A percentile compares a stretch with the other conserved stretches of the same genome.
phyloP scores from a whole-genome alignment of 2,888 invertebrate species.

The Augiades crinisus region DNA sequence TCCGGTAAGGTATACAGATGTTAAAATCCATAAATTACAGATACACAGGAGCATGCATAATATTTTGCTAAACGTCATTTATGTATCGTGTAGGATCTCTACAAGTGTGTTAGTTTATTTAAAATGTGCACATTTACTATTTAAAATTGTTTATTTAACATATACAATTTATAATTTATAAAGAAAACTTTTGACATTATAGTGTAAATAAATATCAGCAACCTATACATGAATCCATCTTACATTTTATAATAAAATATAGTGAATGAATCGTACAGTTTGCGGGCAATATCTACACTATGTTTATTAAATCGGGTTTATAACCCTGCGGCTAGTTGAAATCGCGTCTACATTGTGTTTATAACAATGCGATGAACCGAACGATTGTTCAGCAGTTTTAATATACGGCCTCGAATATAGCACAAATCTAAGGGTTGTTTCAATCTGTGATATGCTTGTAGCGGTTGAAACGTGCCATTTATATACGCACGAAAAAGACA shows the following conservation, averaged over 20 bases:
- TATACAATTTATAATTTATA: neutral
- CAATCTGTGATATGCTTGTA: neutral
- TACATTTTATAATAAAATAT: conserved; percentile 16
- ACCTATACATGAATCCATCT: conserved; percentile 10
- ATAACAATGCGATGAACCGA: conserved; percentile 27
- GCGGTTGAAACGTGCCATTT: neutral
- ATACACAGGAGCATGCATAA: too few species aligned
- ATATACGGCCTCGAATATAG: conserved; percentile 16
- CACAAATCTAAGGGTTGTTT: conserved; percentile 6
- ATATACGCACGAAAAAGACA: neutral
- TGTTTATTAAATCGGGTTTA: conserved; percentile 25
- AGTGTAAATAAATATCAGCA: neutral
- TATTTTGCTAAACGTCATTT: too few species aligned
- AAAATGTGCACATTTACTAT: too few species aligned
- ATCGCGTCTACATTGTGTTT: conserved; percentile 25
- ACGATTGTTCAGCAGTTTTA: conserved; percentile 26
- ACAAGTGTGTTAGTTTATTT: too few species aligned
- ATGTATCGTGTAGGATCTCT: too few species aligned
- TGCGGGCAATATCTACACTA: conserved; percentile 22
- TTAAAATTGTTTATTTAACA: too few species aligned
- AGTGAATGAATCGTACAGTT: conserved; percentile 24
- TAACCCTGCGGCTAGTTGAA: conserved; percentile 14
- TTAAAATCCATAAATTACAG: too few species aligned
- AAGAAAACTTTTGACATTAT: too few species aligned
- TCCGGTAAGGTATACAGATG: too few species aligned